phyloP scores from a whole-genome alignment of 2,888 invertebrate species.

The Stenchaetothrips biformis region DNA sequence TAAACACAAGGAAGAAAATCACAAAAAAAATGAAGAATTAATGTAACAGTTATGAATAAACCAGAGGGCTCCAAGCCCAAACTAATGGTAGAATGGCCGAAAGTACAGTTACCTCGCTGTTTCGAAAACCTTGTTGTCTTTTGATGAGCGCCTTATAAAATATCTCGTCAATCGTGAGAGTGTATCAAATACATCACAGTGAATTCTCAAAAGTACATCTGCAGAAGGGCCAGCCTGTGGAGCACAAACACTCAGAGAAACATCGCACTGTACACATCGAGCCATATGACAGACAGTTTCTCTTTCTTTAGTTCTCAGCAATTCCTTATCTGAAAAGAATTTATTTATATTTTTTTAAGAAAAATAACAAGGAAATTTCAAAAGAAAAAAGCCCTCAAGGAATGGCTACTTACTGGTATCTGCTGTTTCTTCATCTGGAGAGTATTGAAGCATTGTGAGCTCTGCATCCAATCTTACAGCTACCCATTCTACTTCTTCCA shows the following conservation, averaged over 20 bases:
- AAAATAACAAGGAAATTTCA: not conserved
- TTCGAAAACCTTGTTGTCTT: slow-evolving; percentile 48
- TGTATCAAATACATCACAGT: slow-evolving; percentile 53
- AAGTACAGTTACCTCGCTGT: slow-evolving; percentile 45
- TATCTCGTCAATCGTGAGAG: slow-evolving; percentile 56
- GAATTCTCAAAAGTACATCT: slow-evolving; percentile 54
- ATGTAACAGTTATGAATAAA: not conserved
- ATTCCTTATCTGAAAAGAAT: slow-evolving; percentile 44
- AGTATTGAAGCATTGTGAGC: slow-evolving; percentile 42
- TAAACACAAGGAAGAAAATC: not conserved
- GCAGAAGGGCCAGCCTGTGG: slow-evolving; percentile 52
- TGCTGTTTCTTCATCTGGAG: slow-evolving; percentile 41
- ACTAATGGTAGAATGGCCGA: not conserved
- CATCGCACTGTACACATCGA: slow-evolving; percentile 51
- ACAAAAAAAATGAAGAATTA: not conserved
- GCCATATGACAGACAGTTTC: slow-evolving; percentile 56
- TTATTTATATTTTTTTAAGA: not conserved
- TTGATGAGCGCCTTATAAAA: slow-evolving; percentile 51
- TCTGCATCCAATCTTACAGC: slow-evolving; percentile 46
- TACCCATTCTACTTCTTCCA: slow-evolving; percentile 48
- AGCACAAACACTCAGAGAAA: slow-evolving; percentile 50
- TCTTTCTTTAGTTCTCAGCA: slow-evolving; percentile 51
- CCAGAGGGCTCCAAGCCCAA: not conserved
- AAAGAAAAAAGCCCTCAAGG: not conserved
- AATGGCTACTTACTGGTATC: not conserved